Percentiles rank a stretch among this genome's conserved stretches.
These are phyloP conservation scores for Erpornis zantholeuca DNA, from an alignment of 2,113 vertebrate genomes.

Conservation along the genomic window DNA sequence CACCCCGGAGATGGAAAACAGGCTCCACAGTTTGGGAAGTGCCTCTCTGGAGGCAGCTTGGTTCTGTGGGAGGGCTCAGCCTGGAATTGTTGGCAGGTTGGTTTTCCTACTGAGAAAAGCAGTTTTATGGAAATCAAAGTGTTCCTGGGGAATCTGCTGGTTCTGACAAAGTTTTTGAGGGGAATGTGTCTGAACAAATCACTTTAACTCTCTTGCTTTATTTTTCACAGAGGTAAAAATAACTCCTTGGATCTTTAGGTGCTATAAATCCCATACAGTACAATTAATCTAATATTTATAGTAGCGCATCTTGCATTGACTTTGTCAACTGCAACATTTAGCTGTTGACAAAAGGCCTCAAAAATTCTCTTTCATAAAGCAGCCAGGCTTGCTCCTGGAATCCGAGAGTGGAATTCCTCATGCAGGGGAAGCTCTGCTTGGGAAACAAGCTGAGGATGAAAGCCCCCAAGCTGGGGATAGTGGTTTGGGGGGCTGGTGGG, in stretches of 20 bases:
- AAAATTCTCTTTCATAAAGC: conserved; percentile 31
- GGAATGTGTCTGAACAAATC: conserved; percentile 42
- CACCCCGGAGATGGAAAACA: accelerated
- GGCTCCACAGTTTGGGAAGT: not conserved
- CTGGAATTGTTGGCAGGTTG: not conserved
- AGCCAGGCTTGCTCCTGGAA: accelerated
- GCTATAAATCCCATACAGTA: conserved; percentile 12
- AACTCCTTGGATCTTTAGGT: conserved; percentile 34
- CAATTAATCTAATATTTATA: conserved; percentile 65
- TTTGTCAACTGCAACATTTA: conserved; percentile 35
- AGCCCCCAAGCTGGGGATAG: not conserved
- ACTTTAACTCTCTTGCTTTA: conserved; percentile 37
- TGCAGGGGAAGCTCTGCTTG: not conserved
- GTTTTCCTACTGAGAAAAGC: not conserved
- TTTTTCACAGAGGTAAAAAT: conserved; percentile 42
- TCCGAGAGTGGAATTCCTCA: accelerated
- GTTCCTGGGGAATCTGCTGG: not conserved
- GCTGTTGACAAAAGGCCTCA: conserved; percentile 40
- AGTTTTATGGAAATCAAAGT: conserved; percentile 36
- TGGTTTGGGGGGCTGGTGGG: not conserved
- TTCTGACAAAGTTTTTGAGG: conserved; percentile 45
- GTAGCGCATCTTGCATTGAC: not conserved
- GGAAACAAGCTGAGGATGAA: not conserved
- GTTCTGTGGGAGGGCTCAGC: not conserved
- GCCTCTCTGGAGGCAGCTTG: not conserved